Evolutionary conservation across 64 coral and sea anemone genomes (phyloP).

Genomic region (Actinia tenebrosa): DNA sequence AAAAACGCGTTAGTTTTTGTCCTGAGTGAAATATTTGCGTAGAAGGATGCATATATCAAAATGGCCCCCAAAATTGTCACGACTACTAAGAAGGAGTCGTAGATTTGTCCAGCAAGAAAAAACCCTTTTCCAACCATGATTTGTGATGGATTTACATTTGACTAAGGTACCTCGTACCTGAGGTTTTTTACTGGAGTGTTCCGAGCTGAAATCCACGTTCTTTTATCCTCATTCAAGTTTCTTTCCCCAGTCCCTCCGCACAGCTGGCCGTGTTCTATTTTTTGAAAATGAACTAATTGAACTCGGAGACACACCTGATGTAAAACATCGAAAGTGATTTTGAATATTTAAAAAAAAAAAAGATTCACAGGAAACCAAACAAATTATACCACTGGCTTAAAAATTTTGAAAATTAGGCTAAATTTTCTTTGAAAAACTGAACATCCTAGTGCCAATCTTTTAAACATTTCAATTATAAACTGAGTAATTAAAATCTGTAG

Average conservation of each 20-base stretch:
- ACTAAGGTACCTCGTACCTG: neutral
- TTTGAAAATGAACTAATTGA: neutral
- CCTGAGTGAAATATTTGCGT: neutral
- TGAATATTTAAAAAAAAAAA: neutral
- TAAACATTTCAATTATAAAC: too few species aligned
- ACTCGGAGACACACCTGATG: neutral
- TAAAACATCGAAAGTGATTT: neutral
- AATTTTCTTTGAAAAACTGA: too few species aligned
- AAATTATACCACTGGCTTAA: too few species aligned
- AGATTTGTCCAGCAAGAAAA: neutral
- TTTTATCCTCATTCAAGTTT: neutral
- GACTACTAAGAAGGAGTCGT: neutral
- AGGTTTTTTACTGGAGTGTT: neutral
- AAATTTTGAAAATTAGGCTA: too few species aligned
- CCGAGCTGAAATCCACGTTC: neutral
- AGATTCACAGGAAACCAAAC: neutral
- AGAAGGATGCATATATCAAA: slow-evolving; percentile 33
- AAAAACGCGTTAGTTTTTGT: slow-evolving; percentile 39
- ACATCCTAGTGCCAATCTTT: too few species aligned
- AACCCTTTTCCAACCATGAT: neutral
- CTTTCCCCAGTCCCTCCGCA: neutral
- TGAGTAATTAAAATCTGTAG: too few species aligned
- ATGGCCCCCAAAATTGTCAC: slow-evolving; percentile 12
- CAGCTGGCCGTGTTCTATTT: neutral
- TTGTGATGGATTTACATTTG: neutral